Percentiles rank a stretch among this genome's conserved stretches.
These are phyloP conservation scores for Hypomesus transpacificus DNA, from an alignment of 2,113 vertebrate species.

Conservation along the genomic window DNA sequence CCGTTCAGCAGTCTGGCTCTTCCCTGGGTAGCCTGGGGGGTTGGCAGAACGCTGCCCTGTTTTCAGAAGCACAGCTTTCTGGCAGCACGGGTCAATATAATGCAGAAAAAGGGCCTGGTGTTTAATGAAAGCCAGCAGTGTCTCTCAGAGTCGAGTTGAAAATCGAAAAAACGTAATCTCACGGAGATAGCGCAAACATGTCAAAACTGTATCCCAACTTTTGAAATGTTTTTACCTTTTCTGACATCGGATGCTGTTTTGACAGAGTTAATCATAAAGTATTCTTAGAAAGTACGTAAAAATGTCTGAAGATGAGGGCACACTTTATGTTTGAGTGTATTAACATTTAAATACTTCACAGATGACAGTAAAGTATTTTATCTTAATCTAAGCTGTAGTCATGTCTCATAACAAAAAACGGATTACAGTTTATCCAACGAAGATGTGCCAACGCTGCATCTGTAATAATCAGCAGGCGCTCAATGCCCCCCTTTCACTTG, in stretches of 20 bases:
- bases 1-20: conserved; percentile 67
- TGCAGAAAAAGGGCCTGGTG: conserved; percentile 67
- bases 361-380: conserved; percentile 20
- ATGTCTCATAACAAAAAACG: conserved; percentile 34
- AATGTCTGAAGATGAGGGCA: neutral
- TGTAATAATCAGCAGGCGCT: conserved; percentile 57
- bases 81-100: conserved; percentile 65
- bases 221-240: conserved; percentile 66
- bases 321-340: neutral
- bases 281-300: too few relatives aligned
- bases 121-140: conserved; percentile 75
- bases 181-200: conserved; percentile 69
- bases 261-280: neutral
- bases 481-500: conserved; percentile 65
- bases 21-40: conserved; percentile 28
- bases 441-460: conserved; percentile 46
- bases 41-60: conserved; percentile 64
- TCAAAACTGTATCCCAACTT: conserved; percentile 70
- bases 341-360: neutral
- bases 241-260: conserved; percentile 48
- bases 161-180: conserved; percentile 66
- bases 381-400: conserved; percentile 27
- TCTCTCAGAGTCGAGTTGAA: conserved; percentile 57
- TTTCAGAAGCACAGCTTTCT: conserved; percentile 71
- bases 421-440: conserved; percentile 43